Conservation (phyloP, 2,888 invertebrate genomes). For the Aplocera efformata region DNA sequence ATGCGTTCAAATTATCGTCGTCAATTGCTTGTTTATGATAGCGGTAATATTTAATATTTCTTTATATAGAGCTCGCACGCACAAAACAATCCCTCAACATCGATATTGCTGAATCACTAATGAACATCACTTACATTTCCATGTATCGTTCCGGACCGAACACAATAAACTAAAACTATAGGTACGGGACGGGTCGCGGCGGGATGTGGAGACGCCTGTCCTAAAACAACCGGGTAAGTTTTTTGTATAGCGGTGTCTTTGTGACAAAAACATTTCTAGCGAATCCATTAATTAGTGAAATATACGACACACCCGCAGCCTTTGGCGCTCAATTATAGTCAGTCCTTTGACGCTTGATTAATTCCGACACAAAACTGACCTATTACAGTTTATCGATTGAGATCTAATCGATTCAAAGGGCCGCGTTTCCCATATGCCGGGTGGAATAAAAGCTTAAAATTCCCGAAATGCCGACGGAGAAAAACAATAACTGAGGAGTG, state of each 20-base stretch:
- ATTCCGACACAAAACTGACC: slow-evolving; percentile 77
- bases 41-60: slow-evolving; percentile 69
- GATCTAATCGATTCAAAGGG: slow-evolving; percentile 75
- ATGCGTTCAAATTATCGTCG: slow-evolving; percentile 74
- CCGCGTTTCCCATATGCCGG: slow-evolving; percentile 71
- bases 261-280: slow-evolving; percentile 68
- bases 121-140: slow-evolving; percentile 26
- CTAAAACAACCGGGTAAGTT: slow-evolving; percentile 36
- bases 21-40: slow-evolving; percentile 71
- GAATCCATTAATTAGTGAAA: slow-evolving; percentile 77
- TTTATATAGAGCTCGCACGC: slow-evolving; percentile 67
- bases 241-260: slow-evolving; percentile 64
- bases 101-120: slow-evolving; percentile 30
- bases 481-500: slow-evolving; percentile 72
- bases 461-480: slow-evolving; percentile 60
- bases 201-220: slow-evolving; percentile 13
- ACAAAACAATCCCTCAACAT: slow-evolving; percentile 35
- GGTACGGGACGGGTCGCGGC: slow-evolving; percentile 32
- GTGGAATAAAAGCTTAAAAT: slow-evolving; percentile 61
- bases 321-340: slow-evolving; percentile 67
- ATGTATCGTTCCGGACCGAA: slow-evolving; percentile 24
- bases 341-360: slow-evolving; percentile 77
- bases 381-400: slow-evolving; percentile 69
- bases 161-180: slow-evolving; percentile 21
- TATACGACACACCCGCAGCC: slow-evolving; percentile 69